Evolutionary conservation across 2,888 invertebrate species (phyloP), one percentile per base, ranked within the genome.

Genomic region (Isoperla grammatica): DNA sequence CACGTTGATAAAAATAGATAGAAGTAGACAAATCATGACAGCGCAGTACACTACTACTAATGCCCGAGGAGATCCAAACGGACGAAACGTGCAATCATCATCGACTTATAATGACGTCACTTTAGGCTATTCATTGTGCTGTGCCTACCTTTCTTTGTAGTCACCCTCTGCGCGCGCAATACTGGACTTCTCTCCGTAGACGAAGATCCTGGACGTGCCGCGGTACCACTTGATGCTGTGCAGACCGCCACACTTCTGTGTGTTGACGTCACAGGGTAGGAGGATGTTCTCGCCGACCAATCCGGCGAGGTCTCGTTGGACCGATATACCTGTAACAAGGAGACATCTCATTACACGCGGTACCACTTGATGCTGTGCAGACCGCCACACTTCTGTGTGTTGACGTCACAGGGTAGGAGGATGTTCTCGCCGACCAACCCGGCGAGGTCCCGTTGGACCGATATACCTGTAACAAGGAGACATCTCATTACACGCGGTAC

Each of bases 321-420:
- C 22, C 20, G 20, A 50, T 17, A 62, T 35, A 29, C 62, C 64
- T 62, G 57, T 11, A 59, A 61, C 19, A 20, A 43, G n/a, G n/a
- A n/a, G n/a, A n/a, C 17, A 43, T 43, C 43, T 19, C 19, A 43
- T n/a, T 9, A 8, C 43, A 20, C 86, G 66, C 86, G 83, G 76
- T 89, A 89, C 89, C 90, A 90, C 73, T 90, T 90, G 73, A 90
- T 86, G 74, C 86, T 88, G 77, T 90, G 90, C 71, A 90, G 82
- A 65, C 83, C 85, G 0, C 88, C 88, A 70, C 90, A 90, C 23
- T 84, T 81, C n/a, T 81, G 71, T 54, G 71, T 72, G 69, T 87
- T 86, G 65, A 89, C 82, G 15, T 82, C 79, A 71, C 90, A 90
- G 2, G 85, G 84, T 42, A 90, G 78, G n/a, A 79, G 78, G 8